Evolutionary conservation across 2,888 invertebrate species (phyloP).

Genomic region (Lasioglossum oenotherae): DNA sequence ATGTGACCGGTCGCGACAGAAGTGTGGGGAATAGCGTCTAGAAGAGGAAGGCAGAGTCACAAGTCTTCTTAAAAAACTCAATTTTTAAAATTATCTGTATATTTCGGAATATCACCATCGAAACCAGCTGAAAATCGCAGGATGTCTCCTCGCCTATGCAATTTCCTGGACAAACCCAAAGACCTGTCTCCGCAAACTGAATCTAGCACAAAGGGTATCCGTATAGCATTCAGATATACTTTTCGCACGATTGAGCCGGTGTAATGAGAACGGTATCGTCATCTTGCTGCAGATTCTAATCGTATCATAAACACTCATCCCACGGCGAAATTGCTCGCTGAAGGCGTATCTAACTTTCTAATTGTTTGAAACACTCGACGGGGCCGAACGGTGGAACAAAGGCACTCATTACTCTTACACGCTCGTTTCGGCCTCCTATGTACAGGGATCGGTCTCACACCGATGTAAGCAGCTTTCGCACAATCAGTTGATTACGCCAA

Average conservation of each 20-base stretch:
- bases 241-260: background rate
- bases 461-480: slow-evolving; percentile 53
- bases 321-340: slow-evolving; percentile 1
- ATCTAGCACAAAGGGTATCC: background rate
- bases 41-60: too few relatives aligned
- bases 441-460: slow-evolving; percentile 53
- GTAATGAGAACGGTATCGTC: slow-evolving; percentile 8
- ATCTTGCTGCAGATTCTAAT: slow-evolving; percentile 21
- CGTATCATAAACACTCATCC: slow-evolving; percentile 17
- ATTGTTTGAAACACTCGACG: slow-evolving; percentile 47
- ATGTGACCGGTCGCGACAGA: too few relatives aligned
- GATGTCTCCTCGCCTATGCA: background rate
- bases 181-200: background rate
- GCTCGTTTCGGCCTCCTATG: slow-evolving; percentile 34
- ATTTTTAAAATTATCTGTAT: background rate
- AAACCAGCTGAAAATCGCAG: background rate
- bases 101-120: background rate
- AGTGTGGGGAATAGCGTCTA: too few relatives aligned
- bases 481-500: slow-evolving; percentile 61
- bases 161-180: background rate
- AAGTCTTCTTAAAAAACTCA: too few relatives aligned
- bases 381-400: slow-evolving; percentile 41
- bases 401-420: slow-evolving; percentile 53
- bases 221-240: background rate
- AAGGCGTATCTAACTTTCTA: slow-evolving; percentile 42